These are phyloP conservation scores for Hanleya hanleyi DNA, from an alignment of 2,888 invertebrate genomes.

Conservation along the genomic window DNA sequence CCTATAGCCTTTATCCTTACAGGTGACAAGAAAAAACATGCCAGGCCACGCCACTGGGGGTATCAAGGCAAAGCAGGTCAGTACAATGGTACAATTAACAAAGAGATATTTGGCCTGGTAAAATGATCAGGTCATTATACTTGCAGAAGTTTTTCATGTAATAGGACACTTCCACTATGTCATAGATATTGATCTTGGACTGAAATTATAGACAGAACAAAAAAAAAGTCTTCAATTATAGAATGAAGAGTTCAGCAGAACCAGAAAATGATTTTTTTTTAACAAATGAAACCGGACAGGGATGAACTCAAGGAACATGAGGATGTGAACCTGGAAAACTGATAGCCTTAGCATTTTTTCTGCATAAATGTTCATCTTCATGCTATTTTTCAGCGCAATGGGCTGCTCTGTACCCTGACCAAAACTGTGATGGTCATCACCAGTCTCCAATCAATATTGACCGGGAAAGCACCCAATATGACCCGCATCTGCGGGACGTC, in stretches of 20 bases:
- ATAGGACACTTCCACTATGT: too few species aligned
- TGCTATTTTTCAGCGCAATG: too few species aligned
- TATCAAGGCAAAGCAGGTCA: conserved; percentile 42
- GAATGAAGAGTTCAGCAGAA: neutral
- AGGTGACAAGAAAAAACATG: neutral
- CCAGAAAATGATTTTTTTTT: neutral
- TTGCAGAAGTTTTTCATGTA: too few species aligned
- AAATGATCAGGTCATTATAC: too few species aligned
- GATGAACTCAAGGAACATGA: neutral
- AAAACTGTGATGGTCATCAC: conserved; percentile 79
- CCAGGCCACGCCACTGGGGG: conserved; percentile 33
- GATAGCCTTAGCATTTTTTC: too few species aligned
- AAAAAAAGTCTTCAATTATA: too few species aligned
- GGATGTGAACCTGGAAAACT: neutral
- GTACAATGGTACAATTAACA: neutral
- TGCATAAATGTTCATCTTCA: neutral
- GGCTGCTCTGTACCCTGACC: conserved; percentile 46
- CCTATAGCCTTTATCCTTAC: neutral
- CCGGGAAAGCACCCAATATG: conserved; percentile 65
- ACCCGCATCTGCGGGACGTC: conserved; percentile 71
- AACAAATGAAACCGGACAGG: neutral
- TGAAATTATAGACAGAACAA: neutral
- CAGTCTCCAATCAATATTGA: conserved; percentile 87
- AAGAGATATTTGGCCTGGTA: too few species aligned
- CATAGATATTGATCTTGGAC: too few species aligned